phyloP scores from a whole-genome alignment of 2,888 invertebrate species.

The Mesoligia furuncula region DNA sequence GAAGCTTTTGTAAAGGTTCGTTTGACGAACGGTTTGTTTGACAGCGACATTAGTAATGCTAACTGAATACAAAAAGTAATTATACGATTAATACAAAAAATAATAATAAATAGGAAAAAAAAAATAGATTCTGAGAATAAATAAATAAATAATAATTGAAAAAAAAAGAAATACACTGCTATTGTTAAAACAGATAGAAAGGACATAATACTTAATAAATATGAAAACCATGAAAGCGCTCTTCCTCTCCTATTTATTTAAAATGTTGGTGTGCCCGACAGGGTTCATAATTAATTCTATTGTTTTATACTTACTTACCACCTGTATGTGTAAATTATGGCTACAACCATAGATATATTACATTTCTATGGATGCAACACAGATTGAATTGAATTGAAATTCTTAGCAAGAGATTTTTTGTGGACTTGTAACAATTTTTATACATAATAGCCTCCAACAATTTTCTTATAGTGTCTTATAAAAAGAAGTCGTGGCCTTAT shows the following conservation, averaged over 20 bases:
- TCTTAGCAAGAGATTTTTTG: not conserved
- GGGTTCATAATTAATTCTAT: not conserved
- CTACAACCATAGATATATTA: too few relatives aligned
- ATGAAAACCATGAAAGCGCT: too few relatives aligned
- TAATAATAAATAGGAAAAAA: not conserved
- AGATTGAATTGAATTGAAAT: not conserved
- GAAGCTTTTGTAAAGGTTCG: not conserved
- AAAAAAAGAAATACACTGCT: not conserved
- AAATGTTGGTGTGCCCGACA: too few relatives aligned
- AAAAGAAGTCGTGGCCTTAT: constrained; percentile 9
- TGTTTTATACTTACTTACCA: not conserved
- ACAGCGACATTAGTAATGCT: not conserved
- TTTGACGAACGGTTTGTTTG: not conserved
- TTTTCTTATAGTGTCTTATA: not conserved
- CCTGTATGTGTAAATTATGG: not conserved
- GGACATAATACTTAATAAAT: too few relatives aligned
- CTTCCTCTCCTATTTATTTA: too few relatives aligned
- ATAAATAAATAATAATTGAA: not conserved
- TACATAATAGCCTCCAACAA: not conserved
- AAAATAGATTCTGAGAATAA: not conserved
- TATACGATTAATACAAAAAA: not conserved
- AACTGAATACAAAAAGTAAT: not conserved
- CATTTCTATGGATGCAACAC: not conserved
- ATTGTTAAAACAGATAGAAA: not conserved
- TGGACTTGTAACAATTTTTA: not conserved